These are phyloP conservation scores for Trisateles emortualis DNA, from an alignment of 2,888 invertebrate species.

Conservation along the genomic window DNA sequence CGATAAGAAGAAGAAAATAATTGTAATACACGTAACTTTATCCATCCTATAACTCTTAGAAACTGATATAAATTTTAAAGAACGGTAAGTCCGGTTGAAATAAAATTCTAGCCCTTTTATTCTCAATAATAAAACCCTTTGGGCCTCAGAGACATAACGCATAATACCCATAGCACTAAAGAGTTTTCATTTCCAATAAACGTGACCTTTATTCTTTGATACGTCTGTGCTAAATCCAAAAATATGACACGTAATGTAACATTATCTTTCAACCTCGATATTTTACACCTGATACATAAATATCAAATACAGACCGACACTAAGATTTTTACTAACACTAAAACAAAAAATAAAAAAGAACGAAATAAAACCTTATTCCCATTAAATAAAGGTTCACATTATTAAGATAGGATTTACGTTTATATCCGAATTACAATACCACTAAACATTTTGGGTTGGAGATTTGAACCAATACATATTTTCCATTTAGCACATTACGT, in stretches of 20 bases:
- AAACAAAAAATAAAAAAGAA: background rate
- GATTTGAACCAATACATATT: background rate
- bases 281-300: background rate
- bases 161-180: background rate
- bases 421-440: background rate
- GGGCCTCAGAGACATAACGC: too few relatives aligned
- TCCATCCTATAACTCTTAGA: too few relatives aligned
- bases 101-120: too few relatives aligned
- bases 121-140: too few relatives aligned
- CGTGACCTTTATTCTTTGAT: background rate
- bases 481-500: background rate
- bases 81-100: too few relatives aligned
- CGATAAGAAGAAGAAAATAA: too few relatives aligned
- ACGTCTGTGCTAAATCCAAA: background rate
- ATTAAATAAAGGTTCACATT: background rate
- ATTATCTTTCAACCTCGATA: conserved; percentile 1
- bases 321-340: background rate
- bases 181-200: background rate
- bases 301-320: background rate
- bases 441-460: background rate
- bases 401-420: background rate
- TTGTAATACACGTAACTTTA: too few relatives aligned
- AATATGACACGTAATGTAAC: background rate
- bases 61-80: too few relatives aligned
- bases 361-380: background rate